phyloP scores from a whole-genome alignment of 2,113 vertebrate species.

The Nibea coibor region DNA sequence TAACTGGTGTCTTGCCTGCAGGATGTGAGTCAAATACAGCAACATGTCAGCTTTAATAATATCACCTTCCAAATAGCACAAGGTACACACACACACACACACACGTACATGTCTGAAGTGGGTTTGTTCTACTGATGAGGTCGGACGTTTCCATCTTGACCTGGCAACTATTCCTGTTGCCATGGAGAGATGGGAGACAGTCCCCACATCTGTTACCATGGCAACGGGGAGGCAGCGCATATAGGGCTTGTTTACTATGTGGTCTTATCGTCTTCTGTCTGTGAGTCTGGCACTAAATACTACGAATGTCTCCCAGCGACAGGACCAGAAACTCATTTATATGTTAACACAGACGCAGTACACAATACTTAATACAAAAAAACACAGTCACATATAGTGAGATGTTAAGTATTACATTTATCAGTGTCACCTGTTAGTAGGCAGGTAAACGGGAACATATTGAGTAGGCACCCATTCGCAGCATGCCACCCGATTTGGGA shows the following conservation, averaged over 20 bases:
- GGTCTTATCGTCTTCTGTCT: conserved; percentile 49
- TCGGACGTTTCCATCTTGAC: conserved; percentile 75
- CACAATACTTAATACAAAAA: conserved; percentile 6
- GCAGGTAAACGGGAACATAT: conserved; percentile 38
- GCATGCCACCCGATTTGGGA: background rate
- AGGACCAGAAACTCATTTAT: conserved; percentile 39
- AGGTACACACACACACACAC: conserved; percentile 5
- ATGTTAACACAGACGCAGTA: conserved; percentile 31
- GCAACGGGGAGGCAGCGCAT: conserved; percentile 64
- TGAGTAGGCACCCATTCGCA: conserved; percentile 30
- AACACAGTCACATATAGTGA: conserved; percentile 8
- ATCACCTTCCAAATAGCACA: conserved; percentile 36
- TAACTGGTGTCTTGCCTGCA: conserved; percentile 42
- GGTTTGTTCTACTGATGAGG: conserved; percentile 68
- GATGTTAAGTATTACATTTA: conserved; percentile 15
- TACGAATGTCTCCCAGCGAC: conserved; percentile 33
- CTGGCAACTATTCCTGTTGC: conserved; percentile 78
- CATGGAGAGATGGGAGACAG: conserved; percentile 74
- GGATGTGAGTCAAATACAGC: conserved; percentile 60
- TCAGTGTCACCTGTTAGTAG: conserved; percentile 5
- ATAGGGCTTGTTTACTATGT: conserved; percentile 74
- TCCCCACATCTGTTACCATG: conserved; percentile 80
- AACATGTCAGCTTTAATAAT: conserved; percentile 67
- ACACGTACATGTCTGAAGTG: conserved; percentile 36
- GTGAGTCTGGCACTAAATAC: conserved; percentile 38